Percentiles rank a stretch among this genome's conserved stretches.
phyloP scores from a whole-genome alignment of 2,888 invertebrate species.

The Caenorhabditis sp. region DNA sequence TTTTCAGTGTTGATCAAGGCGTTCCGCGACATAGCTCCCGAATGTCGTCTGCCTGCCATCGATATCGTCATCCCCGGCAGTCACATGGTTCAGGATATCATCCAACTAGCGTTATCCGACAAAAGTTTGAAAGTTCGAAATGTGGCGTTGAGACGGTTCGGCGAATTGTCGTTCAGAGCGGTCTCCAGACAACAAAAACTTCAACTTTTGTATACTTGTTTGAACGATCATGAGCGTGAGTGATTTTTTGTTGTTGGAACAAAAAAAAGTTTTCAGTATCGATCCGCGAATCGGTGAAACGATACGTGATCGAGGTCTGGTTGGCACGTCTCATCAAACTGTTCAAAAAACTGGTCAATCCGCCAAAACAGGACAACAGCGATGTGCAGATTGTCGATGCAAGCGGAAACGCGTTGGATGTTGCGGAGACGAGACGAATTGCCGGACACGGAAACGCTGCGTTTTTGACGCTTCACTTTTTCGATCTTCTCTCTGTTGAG shows the following conservation, averaged over 20 bases:
- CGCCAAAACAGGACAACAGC: too few species aligned
- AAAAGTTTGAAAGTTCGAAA: slow-evolving; percentile 11
- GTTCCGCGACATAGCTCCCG: slow-evolving; percentile 15
- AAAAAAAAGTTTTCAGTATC: slow-evolving; percentile 14
- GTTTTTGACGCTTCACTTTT: background rate
- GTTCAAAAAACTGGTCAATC: too few species aligned
- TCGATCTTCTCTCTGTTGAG: background rate
- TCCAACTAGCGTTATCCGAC: background rate
- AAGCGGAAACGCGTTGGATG: background rate
- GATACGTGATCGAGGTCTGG: slow-evolving; percentile 10
- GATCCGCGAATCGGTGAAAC: slow-evolving; percentile 7
- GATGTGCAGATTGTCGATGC: too few species aligned
- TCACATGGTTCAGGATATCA: background rate
- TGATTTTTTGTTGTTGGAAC: too few species aligned
- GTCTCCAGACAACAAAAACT: too few species aligned
- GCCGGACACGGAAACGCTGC: slow-evolving; percentile 14
- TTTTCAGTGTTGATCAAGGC: slow-evolving; percentile 26
- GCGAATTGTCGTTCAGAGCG: background rate
- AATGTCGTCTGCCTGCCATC: slow-evolving; percentile 22
- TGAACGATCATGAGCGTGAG: slow-evolving; percentile 30
- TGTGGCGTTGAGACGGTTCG: slow-evolving; percentile 13
- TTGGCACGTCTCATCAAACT: background rate
- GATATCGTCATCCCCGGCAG: background rate
- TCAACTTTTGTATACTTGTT: slow-evolving; percentile 8
- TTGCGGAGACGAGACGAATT: background rate